Percentiles rank a stretch among this genome's conserved stretches.
phyloP scores from a whole-genome alignment of 2,888 invertebrate genomes.

The Scaptomyza caliginosa region DNA sequence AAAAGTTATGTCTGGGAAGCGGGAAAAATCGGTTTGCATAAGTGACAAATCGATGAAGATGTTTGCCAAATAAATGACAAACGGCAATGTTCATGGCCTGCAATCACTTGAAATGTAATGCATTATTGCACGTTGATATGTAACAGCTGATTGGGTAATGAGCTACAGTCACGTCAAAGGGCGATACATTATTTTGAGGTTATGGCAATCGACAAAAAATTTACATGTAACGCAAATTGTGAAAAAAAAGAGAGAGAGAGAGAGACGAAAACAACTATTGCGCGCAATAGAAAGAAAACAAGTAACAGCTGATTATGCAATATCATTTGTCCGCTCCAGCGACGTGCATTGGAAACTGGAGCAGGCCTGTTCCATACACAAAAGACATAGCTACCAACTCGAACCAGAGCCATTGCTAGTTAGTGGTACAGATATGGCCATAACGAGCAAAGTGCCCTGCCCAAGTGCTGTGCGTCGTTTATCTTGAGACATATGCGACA shows the following conservation, averaged over 20 bases:
- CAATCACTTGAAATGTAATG: conserved; percentile 51
- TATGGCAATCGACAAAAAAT: conserved; percentile 54
- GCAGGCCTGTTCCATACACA: conserved; percentile 25
- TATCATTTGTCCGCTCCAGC: conserved; percentile 61
- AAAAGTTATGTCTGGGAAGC: conserved; percentile 62
- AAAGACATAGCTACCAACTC: conserved; percentile 11
- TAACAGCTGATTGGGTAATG: conserved; percentile 62
- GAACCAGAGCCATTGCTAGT: conserved; percentile 1
- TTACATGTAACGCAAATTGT: conserved; percentile 62
- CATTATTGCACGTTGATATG: neutral
- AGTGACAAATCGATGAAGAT: conserved; percentile 41
- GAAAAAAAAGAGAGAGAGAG: conserved; percentile 27
- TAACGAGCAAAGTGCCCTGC: conserved; percentile 55
- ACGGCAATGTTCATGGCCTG: neutral
- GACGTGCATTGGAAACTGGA: conserved; percentile 75
- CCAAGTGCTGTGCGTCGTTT: conserved; percentile 49
- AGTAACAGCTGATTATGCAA: conserved; percentile 72
- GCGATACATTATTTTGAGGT: conserved; percentile 41
- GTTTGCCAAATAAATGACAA: conserved; percentile 26
- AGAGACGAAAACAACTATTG: conserved; percentile 31
- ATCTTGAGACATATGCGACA: conserved; percentile 38
- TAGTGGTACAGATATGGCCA: conserved; percentile 38
- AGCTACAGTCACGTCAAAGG: conserved; percentile 67
- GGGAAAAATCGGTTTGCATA: conserved; percentile 15
- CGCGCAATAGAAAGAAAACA: conserved; percentile 45